Conservation (phyloP, 1,140 invertebrate genomes). For the Phocides pigmalion region DNA sequence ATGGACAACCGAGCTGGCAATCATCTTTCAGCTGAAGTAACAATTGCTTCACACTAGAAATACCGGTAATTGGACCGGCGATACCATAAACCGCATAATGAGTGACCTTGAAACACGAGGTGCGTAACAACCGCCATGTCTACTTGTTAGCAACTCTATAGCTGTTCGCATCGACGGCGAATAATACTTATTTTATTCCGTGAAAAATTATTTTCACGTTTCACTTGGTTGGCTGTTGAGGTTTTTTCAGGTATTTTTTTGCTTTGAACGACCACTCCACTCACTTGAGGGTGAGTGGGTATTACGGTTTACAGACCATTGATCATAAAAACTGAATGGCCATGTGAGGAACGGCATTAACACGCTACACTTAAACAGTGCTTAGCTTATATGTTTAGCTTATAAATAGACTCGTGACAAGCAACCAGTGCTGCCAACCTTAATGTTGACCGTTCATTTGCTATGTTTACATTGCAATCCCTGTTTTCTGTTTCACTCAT, state of each 20-base stretch:
- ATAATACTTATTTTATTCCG: conserved; percentile 31
- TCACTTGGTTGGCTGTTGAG: conserved; percentile 18
- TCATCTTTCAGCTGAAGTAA: too few species aligned
- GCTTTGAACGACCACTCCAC: conserved; percentile 19
- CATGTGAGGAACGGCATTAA: background rate
- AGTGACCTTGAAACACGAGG: too few species aligned
- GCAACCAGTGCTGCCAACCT: too few species aligned
- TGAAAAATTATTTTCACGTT: conserved; percentile 28
- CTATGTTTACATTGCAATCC: too few species aligned
- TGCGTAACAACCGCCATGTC: background rate
- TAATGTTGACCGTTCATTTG: too few species aligned
- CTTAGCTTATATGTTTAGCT: background rate
- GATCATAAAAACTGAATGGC: conserved; percentile 5
- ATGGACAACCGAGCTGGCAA: too few species aligned
- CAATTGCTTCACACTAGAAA: too few species aligned
- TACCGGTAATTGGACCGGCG: too few species aligned
- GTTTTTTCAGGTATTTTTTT: conserved; percentile 22
- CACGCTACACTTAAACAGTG: background rate
- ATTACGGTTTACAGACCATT: background rate
- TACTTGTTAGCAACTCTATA: background rate
- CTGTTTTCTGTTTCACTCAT: too few species aligned
- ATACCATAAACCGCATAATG: too few species aligned
- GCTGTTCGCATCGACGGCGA: conserved; percentile 15
- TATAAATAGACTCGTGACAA: too few species aligned
- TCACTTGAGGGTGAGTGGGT: conserved; percentile 1